Evolutionary conservation across 1,140 invertebrate genomes (phyloP), one percentile per base, ranked within the genome.

Genomic region (Bombus difficillimus): DNA sequence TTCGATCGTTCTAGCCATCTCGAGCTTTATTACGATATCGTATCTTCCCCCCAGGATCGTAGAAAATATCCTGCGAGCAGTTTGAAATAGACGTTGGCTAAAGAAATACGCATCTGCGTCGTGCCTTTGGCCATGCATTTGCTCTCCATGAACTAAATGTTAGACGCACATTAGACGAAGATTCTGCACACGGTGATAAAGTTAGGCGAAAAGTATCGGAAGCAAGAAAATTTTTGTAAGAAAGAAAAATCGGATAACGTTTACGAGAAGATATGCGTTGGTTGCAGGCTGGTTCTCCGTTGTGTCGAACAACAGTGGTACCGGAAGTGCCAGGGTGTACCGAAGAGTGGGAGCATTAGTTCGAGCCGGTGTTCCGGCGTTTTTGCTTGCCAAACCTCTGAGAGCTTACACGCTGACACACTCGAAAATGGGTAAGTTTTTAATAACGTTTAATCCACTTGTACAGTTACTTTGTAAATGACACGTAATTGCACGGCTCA

Each of bases 281-380:
- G 83, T 95, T 93, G 9, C 92, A 96, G 95, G 95, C 64, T 96
- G 95, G 95, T 95, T 96, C 88, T 95, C 95, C 6, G 94, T 96
- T 57, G 95, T 96, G n/a, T 94, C 95, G 13, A 95, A 87, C 80
- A 94, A 93, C 79, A 94, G 92, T 62, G 93, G 94, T 66, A 93
- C 94, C 85, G 94, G 94, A 93, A 94, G 92, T 90, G 94, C 94
- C 32, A 91, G 94, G 43, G 92, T 94, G 71, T 95, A 95, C 87
- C 91, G 94, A 81, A 92, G 93, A 93, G 93, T 95, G 43, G 93
- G 94, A 12, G 94, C 94, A 10, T 86, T 95, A 72, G 94, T 95
- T 47, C 92, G 92, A 71, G 94, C 94, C n/a, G 94, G 94, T 78
- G 94, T 95, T 8, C 94, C 94, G 13, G 93, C 94, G 41, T 95